phyloP scores from a whole-genome alignment of 2,888 invertebrate genomes.

The Rosalia funebris region DNA sequence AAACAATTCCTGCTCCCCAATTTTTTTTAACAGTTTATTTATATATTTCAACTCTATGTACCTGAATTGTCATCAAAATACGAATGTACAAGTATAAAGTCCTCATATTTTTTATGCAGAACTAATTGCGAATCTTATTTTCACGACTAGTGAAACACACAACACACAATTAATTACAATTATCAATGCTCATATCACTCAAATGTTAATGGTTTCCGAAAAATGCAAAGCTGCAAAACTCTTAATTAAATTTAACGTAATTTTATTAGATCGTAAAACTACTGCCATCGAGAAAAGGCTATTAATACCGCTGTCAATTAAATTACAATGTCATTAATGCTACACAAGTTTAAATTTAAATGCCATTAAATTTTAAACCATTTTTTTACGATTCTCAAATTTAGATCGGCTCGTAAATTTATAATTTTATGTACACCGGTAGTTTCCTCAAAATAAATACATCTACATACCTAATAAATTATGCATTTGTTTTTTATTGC shows the following conservation, averaged over 20 bases:
- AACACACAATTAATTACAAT: too few relatives aligned
- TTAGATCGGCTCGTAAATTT: slow-evolving; percentile 17
- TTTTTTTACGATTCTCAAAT: slow-evolving; percentile 19
- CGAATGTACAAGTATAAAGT: too few relatives aligned
- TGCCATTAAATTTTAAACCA: slow-evolving; percentile 10
- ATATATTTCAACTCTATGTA: too few relatives aligned
- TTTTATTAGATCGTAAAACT: slow-evolving; percentile 32
- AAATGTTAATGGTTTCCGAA: too few relatives aligned
- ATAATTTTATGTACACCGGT: slow-evolving; percentile 11
- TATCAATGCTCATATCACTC: too few relatives aligned
- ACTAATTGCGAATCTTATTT: too few relatives aligned
- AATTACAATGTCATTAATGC: slow-evolving; percentile 22
- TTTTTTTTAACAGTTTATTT: too few relatives aligned
- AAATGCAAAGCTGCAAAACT: slow-evolving; percentile 34
- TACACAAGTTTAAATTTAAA: slow-evolving; percentile 1
- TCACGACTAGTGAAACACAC: too few relatives aligned
- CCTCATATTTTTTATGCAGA: too few relatives aligned
- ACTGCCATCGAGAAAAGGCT: slow-evolving; percentile 31
- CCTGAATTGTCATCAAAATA: too few relatives aligned
- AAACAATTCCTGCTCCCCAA: too few relatives aligned
- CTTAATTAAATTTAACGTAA: slow-evolving; percentile 30
- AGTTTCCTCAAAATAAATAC: slow-evolving; percentile 5
- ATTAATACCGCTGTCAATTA: slow-evolving; percentile 28
- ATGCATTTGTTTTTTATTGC: background rate
- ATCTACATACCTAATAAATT: background rate